phyloP scores from a whole-genome alignment of 2,113 vertebrate species.

The Zonotrichia leucophrys region DNA sequence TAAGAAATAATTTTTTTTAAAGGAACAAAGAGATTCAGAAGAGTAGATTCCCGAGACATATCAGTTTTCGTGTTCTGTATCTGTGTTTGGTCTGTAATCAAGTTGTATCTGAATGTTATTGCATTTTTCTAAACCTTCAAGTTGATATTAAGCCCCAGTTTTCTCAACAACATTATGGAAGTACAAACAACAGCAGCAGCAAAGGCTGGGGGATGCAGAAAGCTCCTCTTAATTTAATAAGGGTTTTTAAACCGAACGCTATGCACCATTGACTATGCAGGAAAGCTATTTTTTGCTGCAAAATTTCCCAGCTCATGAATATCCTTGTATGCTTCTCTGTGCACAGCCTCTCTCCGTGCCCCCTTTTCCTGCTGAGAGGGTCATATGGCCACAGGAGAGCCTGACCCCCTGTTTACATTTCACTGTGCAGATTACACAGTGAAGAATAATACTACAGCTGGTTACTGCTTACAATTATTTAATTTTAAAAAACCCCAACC shows the following conservation, averaged over 20 bases:
- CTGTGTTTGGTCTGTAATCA: slow-evolving; percentile 62
- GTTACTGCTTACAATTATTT: slow-evolving; percentile 22
- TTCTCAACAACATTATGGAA: slow-evolving; percentile 46
- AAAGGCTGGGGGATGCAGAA: slow-evolving; percentile 11
- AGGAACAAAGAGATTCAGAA: slow-evolving; percentile 28
- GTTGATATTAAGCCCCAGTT: slow-evolving; percentile 47
- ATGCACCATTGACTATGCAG: slow-evolving; percentile 60
- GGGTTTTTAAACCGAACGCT: slow-evolving; percentile 39
- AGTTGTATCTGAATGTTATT: slow-evolving; percentile 63
- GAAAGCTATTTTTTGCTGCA: slow-evolving; percentile 46
- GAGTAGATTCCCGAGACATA: slow-evolving; percentile 32
- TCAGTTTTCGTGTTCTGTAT: slow-evolving; percentile 27
- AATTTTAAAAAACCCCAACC: not conserved
- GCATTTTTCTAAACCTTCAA: slow-evolving; percentile 66
- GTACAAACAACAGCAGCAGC: slow-evolving; percentile 7
- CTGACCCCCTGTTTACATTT: slow-evolving; percentile 41
- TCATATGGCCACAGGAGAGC: slow-evolving; percentile 39
- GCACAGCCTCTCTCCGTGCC: slow-evolving; percentile 26
- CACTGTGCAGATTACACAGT: slow-evolving; percentile 48
- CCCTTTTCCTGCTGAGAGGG: slow-evolving; percentile 39
- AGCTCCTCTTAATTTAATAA: slow-evolving; percentile 66
- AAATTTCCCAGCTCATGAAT: slow-evolving; percentile 40
- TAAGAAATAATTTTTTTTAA: not conserved
- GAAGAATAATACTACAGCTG: slow-evolving; percentile 20
- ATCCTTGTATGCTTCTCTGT: not conserved